Percentiles rank a stretch among this genome's conserved stretches.
These are phyloP conservation scores for Adelosebastes latens DNA, from an alignment of 2,797 vertebrate genomes.

Conservation along the genomic window DNA sequence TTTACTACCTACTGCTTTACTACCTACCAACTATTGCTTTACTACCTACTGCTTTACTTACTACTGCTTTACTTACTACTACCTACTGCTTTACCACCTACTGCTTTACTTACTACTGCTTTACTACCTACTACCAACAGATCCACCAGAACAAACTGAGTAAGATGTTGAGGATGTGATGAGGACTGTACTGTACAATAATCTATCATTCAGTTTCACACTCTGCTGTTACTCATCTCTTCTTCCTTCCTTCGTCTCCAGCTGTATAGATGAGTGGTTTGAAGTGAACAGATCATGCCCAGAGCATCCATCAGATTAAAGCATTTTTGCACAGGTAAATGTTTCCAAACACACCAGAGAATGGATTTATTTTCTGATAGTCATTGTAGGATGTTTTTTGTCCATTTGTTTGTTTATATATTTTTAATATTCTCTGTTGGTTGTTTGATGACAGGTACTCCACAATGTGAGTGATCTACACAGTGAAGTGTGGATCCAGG, in stretches of 20 bases:
- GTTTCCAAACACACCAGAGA: background rate
- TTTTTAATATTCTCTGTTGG: background rate
- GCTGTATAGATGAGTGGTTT: constrained; percentile 98
- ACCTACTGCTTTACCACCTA: too few relatives aligned
- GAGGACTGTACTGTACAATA: too few relatives aligned
- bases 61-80: too few relatives aligned
- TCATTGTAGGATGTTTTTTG: too few relatives aligned
- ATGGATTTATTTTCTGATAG: too few relatives aligned
- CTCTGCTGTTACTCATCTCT: background rate
- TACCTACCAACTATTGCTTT: too few relatives aligned
- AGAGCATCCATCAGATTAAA: constrained; percentile 95
- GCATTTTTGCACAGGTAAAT: constrained; percentile 81
- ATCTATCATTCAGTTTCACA: background rate
- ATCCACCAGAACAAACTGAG: background rate
- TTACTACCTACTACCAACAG: background rate
- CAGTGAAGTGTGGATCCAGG: constrained; percentile 19
- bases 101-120: too few relatives aligned
- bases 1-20: too few relatives aligned
- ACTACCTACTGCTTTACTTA: too few relatives aligned
- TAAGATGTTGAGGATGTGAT: background rate
- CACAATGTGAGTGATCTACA: constrained; percentile 27
- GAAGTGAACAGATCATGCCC: constrained; percentile 97
- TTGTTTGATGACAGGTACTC: constrained; percentile 53
- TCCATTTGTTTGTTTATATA: background rate
- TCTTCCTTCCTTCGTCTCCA: constrained; percentile 44